Percentiles rank a stretch among this genome's conserved stretches.
Conservation (phyloP, 2,888 invertebrate species). For the Biston betularia region DNA sequence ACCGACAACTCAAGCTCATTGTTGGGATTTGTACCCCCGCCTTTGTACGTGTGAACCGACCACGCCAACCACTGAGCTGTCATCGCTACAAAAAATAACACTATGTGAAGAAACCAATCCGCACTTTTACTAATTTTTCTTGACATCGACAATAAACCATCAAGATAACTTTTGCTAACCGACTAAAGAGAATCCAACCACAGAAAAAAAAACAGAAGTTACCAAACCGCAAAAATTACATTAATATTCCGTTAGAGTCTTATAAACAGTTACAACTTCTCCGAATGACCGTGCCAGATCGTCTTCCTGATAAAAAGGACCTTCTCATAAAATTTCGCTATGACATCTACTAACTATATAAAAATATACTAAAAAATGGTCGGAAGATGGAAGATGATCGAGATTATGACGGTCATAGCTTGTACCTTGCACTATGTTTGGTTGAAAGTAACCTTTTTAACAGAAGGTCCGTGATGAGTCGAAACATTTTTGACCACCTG, state of each 20-base stretch:
- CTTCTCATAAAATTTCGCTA: conserved; percentile 44
- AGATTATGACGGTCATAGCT: conserved; percentile 33
- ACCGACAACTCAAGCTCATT: too few relatives aligned
- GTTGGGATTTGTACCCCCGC: too few relatives aligned
- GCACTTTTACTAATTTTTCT: too few relatives aligned
- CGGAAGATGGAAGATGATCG: conserved; percentile 13
- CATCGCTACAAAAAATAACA: too few relatives aligned
- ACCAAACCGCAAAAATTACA: conserved; percentile 23
- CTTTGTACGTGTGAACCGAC: too few relatives aligned
- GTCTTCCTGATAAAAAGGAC: conserved; percentile 46
- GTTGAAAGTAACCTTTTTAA: conserved; percentile 32
- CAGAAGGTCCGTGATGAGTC: conserved; percentile 64
- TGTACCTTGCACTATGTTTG: too few relatives aligned
- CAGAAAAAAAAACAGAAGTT: conserved; percentile 21
- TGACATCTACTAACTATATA: conserved; percentile 44
- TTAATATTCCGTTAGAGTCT: conserved; percentile 39
- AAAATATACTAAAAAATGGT: conserved; percentile 43
- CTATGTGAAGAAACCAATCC: too few relatives aligned
- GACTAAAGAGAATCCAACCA: not conserved
- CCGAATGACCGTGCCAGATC: conserved; percentile 46
- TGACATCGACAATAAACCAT: too few relatives aligned
- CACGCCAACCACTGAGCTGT: too few relatives aligned
- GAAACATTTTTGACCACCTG: conserved; percentile 76
- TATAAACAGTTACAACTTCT: conserved; percentile 46
- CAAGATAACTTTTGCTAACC: too few relatives aligned